phyloP scores from a whole-genome alignment of 2,888 invertebrate species.

The Oligia fasciuncula region DNA sequence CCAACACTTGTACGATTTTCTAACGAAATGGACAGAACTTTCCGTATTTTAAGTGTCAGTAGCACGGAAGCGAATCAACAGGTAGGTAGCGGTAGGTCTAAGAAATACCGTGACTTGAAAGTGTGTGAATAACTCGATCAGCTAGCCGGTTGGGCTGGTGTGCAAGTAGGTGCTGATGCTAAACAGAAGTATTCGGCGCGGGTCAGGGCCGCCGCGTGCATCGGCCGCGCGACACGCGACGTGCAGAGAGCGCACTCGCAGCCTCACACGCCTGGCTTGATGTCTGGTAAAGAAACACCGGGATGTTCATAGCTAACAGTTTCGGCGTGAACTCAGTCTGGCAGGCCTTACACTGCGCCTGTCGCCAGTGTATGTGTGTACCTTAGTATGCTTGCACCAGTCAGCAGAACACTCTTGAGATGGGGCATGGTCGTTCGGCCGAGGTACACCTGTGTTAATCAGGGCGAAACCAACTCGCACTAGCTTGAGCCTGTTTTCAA shows the following conservation, averaged over 20 bases:
- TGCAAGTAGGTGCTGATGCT: conserved; percentile 25
- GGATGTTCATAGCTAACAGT: neutral
- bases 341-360: neutral
- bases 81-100: conserved; percentile 11
- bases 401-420: neutral
- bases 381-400: neutral
- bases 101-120: conserved; percentile 27
- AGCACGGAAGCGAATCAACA: conserved; percentile 47
- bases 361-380: no score
- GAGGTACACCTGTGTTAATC: neutral
- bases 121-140: conserved; percentile 47
- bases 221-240: conserved; percentile 4
- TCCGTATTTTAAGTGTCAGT: conserved; percentile 40
- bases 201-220: conserved; percentile 56
- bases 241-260: neutral
- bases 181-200: conserved; percentile 42
- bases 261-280: neutral
- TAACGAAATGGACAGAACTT: conserved; percentile 22
- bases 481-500: neutral
- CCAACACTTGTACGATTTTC: neutral
- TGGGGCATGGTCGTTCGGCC: neutral
- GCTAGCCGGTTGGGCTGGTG: conserved; percentile 26
- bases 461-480: neutral
- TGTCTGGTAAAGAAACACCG: neutral
- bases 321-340: neutral